Conservation (phyloP, 2,797 vertebrate species). For the Tolypeutes matacus region DNA sequence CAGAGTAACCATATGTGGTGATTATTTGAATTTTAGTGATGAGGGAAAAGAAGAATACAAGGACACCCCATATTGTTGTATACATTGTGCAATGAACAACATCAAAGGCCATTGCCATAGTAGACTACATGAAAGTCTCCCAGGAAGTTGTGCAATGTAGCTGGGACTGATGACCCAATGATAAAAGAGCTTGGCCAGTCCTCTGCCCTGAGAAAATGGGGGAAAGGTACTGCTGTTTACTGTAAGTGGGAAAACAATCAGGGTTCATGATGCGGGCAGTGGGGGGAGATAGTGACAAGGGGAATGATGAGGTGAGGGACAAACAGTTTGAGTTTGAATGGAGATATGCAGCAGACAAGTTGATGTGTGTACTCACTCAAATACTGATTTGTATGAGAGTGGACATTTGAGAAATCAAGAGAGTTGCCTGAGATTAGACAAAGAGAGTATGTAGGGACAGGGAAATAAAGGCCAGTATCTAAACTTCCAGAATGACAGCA, state of each 20-base stretch:
- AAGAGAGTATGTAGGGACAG: neutral
- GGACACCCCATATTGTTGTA: neutral
- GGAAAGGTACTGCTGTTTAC: neutral
- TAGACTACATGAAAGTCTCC: neutral
- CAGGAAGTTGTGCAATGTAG: neutral
- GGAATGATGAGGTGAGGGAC: neutral
- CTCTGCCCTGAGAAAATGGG: neutral
- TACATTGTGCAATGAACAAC: neutral
- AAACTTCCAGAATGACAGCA: neutral
- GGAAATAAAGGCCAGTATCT: too few species aligned
- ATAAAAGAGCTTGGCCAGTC: too few species aligned
- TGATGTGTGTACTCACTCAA: rapidly evolving
- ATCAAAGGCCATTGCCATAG: rapidly evolving
- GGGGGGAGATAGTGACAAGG: rapidly evolving
- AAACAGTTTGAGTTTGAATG: neutral
- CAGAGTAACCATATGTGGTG: too few species aligned
- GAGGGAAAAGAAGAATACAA: too few species aligned
- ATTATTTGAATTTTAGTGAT: too few species aligned
- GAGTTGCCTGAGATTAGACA: neutral
- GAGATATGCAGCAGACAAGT: neutral
- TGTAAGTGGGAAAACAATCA: neutral
- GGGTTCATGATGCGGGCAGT: neutral
- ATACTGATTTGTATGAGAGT: too few species aligned
- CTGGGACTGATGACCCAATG: rapidly evolving
- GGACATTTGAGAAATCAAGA: neutral